These are phyloP conservation scores for Mythimna pallens DNA, from an alignment of 2,888 invertebrate species.

Conservation along the genomic window DNA sequence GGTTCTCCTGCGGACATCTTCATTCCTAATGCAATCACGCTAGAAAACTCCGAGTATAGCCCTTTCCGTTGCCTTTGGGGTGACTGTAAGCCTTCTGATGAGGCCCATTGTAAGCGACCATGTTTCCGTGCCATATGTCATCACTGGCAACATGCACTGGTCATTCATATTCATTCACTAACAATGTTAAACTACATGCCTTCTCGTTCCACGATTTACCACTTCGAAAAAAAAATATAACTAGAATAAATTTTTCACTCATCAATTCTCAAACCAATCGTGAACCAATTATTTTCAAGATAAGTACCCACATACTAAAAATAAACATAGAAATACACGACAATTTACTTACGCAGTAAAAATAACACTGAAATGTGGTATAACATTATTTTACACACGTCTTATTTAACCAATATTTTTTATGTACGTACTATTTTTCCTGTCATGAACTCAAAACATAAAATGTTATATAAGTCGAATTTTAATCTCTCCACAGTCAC, in stretches of 20 bases:
- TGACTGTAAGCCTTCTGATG: no score
- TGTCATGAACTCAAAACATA: conserved; percentile 13
- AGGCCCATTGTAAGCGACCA: no score
- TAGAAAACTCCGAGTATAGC: no score
- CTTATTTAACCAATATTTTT: neutral
- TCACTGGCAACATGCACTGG: no score
- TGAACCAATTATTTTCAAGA: neutral
- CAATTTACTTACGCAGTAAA: conserved; percentile 50
- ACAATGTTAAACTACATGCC: no score
- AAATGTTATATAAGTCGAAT: conserved; percentile 10
- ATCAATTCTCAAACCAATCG: neutral
- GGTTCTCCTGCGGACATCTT: no score
- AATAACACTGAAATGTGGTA: conserved; percentile 20
- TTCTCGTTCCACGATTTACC: neutral
- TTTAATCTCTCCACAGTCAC: conserved; percentile 9
- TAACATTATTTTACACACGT: conserved; percentile 30
- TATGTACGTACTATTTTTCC: neutral
- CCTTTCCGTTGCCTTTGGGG: no score
- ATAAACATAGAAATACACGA: neutral
- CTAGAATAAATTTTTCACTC: neutral
- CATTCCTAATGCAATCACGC: no score
- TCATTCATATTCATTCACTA: no score
- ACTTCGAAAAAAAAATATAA: no score
- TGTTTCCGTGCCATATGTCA: no score
- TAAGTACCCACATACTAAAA: neutral